Conservation (phyloP, 2,888 invertebrate species). For the Cacoxenus indagator region DNA sequence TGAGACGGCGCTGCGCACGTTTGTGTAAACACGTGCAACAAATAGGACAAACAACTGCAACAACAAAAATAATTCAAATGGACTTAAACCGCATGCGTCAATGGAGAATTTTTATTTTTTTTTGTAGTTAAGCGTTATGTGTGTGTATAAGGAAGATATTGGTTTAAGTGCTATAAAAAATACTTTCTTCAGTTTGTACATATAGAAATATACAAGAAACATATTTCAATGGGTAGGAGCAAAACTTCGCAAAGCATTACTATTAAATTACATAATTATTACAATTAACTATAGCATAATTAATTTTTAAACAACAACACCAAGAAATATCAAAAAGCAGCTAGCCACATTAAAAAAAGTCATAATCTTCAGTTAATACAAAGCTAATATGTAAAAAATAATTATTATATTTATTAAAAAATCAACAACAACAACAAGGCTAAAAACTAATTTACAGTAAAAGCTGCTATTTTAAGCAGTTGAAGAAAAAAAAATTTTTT, state of each 20-base stretch:
- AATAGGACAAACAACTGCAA: neutral
- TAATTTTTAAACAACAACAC: slow-evolving; percentile 19
- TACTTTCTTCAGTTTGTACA: slow-evolving; percentile 48
- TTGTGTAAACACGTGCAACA: neutral
- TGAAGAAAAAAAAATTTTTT: neutral
- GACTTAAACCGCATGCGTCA: slow-evolving; percentile 12
- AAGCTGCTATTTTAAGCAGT: neutral
- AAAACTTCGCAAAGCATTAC: slow-evolving; percentile 65
- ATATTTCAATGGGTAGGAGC: slow-evolving; percentile 65
- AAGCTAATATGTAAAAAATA: neutral
- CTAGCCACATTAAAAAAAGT: neutral
- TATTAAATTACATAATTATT: slow-evolving; percentile 44
- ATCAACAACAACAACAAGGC: no score
- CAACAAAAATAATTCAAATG: slow-evolving; percentile 23
- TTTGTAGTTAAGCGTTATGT: slow-evolving; percentile 26
- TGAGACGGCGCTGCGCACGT: neutral
- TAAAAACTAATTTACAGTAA: neutral
- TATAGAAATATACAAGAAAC: slow-evolving; percentile 36
- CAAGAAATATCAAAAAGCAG: neutral
- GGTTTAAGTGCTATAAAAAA: slow-evolving; percentile 24
- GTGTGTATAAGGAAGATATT: slow-evolving; percentile 17
- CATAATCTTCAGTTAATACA: neutral
- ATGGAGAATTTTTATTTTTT: slow-evolving; percentile 12
- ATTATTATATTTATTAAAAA: neutral
- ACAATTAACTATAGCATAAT: slow-evolving; percentile 22